Percentiles rank a stretch among this genome's conserved stretches.
Evolutionary conservation across 1,140 invertebrate species (phyloP).

Genomic region (Sesamia nonagrioides): DNA sequence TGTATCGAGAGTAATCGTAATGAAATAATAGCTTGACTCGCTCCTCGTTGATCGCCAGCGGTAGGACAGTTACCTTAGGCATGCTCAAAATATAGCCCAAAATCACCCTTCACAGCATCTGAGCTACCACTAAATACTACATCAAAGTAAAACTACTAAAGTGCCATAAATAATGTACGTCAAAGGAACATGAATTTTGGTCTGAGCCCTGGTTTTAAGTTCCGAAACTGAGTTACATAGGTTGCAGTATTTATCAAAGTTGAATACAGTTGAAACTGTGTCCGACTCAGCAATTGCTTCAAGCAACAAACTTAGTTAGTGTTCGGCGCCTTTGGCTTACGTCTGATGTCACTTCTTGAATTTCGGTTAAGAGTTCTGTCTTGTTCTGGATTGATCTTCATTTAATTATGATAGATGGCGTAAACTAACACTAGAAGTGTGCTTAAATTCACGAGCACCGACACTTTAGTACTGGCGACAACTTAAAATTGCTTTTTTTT

Average conservation of each 20-base stretch:
- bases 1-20: no score
- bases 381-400: not conserved
- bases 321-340: not conserved
- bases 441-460: no score
- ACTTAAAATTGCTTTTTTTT: no score
- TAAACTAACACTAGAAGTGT: no score
- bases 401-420: not conserved
- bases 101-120: not conserved
- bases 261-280: constrained; percentile 10
- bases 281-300: not conserved
- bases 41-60: no score
- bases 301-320: constrained; percentile 25
- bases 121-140: constrained; percentile 1
- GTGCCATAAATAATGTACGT: constrained; percentile 38
- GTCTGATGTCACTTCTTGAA: constrained; percentile 1
- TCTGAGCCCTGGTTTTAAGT: constrained; percentile 3
- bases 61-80: not conserved
- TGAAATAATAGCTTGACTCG: no score
- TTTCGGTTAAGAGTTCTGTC: not conserved
- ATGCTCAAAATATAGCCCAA: not conserved
- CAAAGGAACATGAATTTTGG: constrained; percentile 44
- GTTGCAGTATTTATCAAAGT: constrained; percentile 37
- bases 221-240: constrained; percentile 35
- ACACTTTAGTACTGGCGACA: no score
- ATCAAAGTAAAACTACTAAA: constrained; percentile 15